Percentiles rank a stretch among this genome's conserved stretches.
Evolutionary conservation across 2,888 invertebrate genomes (phyloP).

Genomic region (Anarsia innoxiella): DNA sequence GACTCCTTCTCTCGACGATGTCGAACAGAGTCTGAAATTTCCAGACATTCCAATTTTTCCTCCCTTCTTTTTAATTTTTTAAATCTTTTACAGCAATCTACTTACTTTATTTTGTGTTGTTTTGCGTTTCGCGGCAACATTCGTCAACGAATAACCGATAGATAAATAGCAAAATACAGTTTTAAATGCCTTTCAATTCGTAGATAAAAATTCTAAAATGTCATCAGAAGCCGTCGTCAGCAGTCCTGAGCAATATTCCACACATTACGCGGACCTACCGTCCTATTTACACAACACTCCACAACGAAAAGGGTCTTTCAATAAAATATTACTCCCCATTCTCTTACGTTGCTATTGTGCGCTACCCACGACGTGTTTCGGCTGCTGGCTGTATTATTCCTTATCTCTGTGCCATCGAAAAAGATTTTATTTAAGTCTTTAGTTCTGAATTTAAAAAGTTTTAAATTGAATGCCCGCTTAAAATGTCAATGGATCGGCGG

Average conservation of each 20-base stretch:
- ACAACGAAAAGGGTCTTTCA: constrained; percentile 69
- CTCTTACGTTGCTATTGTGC: constrained; percentile 55
- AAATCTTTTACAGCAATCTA: too few relatives aligned
- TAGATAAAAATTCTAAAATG: constrained; percentile 17
- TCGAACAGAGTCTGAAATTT: too few relatives aligned
- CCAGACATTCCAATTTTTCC: too few relatives aligned
- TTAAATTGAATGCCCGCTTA: constrained; percentile 25
- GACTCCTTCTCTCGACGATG: too few relatives aligned
- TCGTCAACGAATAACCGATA: too few relatives aligned
- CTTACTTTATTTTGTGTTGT: too few relatives aligned
- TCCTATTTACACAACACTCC: constrained; percentile 74
- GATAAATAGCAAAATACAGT: too few relatives aligned
- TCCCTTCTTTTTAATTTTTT: too few relatives aligned
- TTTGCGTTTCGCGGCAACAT: too few relatives aligned
- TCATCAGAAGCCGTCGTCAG: constrained; percentile 6
- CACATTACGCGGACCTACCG: constrained; percentile 55
- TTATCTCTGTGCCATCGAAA: constrained; percentile 41
- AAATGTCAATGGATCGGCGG: constrained; percentile 50
- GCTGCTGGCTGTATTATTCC: constrained; percentile 47
- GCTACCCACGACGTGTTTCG: constrained; percentile 39
- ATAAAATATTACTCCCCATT: constrained; percentile 72
- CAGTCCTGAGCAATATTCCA: constrained; percentile 42
- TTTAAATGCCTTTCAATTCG: too few relatives aligned
- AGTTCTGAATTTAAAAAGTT: constrained; percentile 7
- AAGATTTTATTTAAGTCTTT: constrained; percentile 27